phyloP scores from a whole-genome alignment of 2,888 invertebrate genomes.

The Thysanoteuthis rhombus region DNA sequence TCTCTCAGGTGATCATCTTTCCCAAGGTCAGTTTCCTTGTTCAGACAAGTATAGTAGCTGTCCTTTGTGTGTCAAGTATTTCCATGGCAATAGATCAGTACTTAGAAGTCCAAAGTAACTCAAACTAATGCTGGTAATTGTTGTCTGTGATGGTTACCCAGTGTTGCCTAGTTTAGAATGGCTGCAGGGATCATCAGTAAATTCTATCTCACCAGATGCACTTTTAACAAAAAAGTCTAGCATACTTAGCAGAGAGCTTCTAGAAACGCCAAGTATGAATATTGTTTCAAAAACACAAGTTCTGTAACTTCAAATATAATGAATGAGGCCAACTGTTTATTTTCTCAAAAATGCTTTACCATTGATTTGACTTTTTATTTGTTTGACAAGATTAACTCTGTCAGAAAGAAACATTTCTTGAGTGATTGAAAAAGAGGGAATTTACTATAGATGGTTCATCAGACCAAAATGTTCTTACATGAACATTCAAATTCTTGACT shows the following conservation, averaged over 20 bases:
- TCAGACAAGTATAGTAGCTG: not conserved
- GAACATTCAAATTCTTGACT: no score
- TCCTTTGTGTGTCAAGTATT: not conserved
- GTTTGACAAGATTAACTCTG: no score
- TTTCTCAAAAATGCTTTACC: no score
- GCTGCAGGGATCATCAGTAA: not conserved
- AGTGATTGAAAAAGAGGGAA: no score
- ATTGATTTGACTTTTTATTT: no score
- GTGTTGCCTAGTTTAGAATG: not conserved
- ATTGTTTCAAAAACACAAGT: no score
- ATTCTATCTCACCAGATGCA: not conserved
- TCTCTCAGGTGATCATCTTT: not conserved
- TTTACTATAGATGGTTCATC: no score
- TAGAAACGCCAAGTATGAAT: not conserved
- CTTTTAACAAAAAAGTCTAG: not conserved
- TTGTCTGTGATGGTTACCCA: not conserved
- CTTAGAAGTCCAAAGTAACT: not conserved
- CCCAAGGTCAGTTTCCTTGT: not conserved
- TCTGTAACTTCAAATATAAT: no score
- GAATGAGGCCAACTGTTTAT: no score
- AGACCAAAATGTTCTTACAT: no score
- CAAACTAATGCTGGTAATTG: not conserved
- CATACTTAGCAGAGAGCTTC: not conserved
- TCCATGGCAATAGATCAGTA: not conserved
- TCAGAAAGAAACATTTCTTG: no score